Evolutionary conservation across 2,888 invertebrate species (phyloP).

Genomic region (Dexiosoma caninum): DNA sequence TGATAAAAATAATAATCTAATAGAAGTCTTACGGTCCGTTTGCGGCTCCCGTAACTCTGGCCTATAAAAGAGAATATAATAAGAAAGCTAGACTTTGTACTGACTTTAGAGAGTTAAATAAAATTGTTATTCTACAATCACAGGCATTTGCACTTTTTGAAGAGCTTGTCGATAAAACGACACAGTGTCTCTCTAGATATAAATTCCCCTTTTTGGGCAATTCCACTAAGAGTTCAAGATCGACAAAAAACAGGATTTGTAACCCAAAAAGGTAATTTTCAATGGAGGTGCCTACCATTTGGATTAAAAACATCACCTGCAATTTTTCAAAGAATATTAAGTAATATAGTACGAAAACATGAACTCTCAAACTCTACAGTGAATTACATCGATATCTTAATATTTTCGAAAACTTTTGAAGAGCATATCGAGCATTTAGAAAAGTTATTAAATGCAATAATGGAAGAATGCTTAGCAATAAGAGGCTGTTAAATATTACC

Average conservation of each 20-base stretch:
- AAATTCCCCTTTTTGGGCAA: slow-evolving; percentile 62
- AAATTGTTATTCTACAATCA: slow-evolving; percentile 39
- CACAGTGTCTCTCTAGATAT: slow-evolving; percentile 58
- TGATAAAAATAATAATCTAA: slow-evolving; percentile 25
- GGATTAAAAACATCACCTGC: slow-evolving; percentile 60
- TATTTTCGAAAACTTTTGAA: too few species aligned
- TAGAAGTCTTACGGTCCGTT: slow-evolving; percentile 63
- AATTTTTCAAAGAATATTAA: slow-evolving; percentile 63
- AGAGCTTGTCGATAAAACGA: slow-evolving; percentile 44
- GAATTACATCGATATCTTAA: too few species aligned
- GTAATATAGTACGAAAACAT: slow-evolving; percentile 61
- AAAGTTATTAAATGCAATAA: too few species aligned
- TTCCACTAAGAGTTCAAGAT: slow-evolving; percentile 56
- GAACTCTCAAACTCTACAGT: too few species aligned
- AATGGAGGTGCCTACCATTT: slow-evolving; percentile 64
- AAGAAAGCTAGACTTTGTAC: background rate
- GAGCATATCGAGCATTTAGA: too few species aligned
- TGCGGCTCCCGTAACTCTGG: slow-evolving; percentile 63
- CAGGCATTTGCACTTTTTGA: slow-evolving; percentile 51
- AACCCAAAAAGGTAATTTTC: slow-evolving; percentile 64
- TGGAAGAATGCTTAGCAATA: background rate
- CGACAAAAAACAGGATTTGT: slow-evolving; percentile 62
- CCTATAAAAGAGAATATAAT: slow-evolving; percentile 59
- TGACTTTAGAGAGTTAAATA: slow-evolving; percentile 63
- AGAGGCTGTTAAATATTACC: background rate